Evolutionary conservation across 2,797 vertebrate species (phyloP).

Genomic region (Potorous gilbertii): DNA sequence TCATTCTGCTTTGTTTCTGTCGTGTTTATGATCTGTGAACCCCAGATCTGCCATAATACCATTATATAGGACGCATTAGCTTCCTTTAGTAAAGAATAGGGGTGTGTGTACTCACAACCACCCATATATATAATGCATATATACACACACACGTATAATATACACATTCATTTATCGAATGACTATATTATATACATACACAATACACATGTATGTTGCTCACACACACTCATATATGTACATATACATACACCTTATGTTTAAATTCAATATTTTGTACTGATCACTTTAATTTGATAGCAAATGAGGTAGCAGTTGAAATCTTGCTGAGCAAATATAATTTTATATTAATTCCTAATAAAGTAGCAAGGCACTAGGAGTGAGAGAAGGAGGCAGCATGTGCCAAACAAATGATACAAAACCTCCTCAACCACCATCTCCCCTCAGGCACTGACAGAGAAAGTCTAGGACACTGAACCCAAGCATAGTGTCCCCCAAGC

Average conservation of each 20-base stretch:
- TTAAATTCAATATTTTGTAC: conserved; percentile 13
- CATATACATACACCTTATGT: not conserved
- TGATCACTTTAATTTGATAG: conserved; percentile 3
- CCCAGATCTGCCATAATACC: not conserved
- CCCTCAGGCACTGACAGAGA: not conserved
- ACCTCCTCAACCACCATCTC: not conserved
- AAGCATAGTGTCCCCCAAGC: not conserved
- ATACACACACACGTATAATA: no score
- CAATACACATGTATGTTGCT: no score
- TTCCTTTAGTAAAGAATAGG: not conserved
- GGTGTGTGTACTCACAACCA: not conserved
- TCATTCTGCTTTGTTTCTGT: not conserved
- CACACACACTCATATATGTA: no score
- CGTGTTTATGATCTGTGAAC: not conserved
- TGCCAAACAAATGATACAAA: not conserved
- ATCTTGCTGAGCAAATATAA: conserved; percentile 5
- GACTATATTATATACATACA: no score
- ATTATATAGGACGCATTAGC: not conserved
- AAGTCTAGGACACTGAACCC: not conserved
- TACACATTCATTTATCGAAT: no score
- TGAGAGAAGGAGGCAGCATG: not conserved
- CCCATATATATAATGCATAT: no score
- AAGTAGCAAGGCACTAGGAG: not conserved
- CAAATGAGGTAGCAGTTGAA: conserved; percentile 5
- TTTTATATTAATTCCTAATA: not conserved